Evolutionary conservation across 2,888 invertebrate genomes (phyloP).

Genomic region (Stomorhina lunata): DNA sequence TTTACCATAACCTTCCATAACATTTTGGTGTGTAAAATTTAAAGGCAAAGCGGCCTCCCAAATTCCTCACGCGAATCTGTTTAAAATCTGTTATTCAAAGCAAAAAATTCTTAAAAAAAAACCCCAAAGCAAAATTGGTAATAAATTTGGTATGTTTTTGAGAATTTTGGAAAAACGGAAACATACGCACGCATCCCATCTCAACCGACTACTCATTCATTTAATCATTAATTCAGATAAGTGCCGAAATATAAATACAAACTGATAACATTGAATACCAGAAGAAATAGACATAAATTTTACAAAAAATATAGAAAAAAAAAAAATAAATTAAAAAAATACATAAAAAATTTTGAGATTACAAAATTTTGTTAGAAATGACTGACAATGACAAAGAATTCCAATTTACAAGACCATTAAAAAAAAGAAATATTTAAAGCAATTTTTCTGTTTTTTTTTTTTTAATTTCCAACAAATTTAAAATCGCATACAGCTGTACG

Average conservation of each 20-base stretch:
- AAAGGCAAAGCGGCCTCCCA: not conserved
- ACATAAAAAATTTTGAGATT: constrained; percentile 6
- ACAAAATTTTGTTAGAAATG: constrained; percentile 21
- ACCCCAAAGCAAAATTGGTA: not conserved
- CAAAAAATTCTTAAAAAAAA: not conserved
- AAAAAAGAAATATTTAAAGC: not conserved
- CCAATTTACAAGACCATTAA: not conserved
- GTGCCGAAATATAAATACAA: constrained; percentile 3
- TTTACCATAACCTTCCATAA: constrained; percentile 56
- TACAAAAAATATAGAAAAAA: constrained; percentile 2
- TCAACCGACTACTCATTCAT: no score
- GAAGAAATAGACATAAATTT: constrained; percentile 1
- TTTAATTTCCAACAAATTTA: not conserved
- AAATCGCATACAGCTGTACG: constrained; percentile 13
- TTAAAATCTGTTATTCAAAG: constrained; percentile 13
- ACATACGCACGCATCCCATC: constrained; percentile 10
- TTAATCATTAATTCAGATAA: constrained; percentile 4
- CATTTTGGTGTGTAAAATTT: not conserved
- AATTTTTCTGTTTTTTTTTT: not conserved
- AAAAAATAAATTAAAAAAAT: not conserved
- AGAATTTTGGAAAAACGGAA: constrained; percentile 15
- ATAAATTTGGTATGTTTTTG: not conserved
- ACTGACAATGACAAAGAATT: constrained; percentile 38
- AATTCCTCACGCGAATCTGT: not conserved
- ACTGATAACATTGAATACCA: constrained; percentile 52